A percentile compares a stretch with the other conserved stretches of the same genome.
Conservation (phyloP, 2,797 vertebrate genomes). For the Cottoperca gobio region DNA sequence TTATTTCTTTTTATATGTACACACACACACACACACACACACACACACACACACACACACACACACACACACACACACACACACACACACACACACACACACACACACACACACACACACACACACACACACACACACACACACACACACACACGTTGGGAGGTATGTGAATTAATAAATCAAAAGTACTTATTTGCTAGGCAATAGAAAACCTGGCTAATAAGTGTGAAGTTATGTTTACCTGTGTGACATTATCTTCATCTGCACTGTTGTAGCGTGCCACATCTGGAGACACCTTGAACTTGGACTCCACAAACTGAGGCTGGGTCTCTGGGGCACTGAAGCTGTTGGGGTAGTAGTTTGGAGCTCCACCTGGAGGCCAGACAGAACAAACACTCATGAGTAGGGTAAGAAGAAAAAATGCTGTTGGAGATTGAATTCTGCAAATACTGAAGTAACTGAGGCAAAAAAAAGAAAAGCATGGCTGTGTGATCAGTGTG, state of each 20-base stretch:
- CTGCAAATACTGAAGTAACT: not conserved
- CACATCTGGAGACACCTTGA: conserved; percentile 82
- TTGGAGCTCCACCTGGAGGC: conserved; percentile 92
- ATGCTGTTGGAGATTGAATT: not conserved
- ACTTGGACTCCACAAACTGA: conserved; percentile 74
- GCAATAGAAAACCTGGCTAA: not conserved
- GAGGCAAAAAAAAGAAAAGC: not conserved
- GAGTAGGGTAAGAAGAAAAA: not conserved
- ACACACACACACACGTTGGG: too few species aligned
- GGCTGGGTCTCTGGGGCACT: conserved; percentile 87
- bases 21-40: too few species aligned
- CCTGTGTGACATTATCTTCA: conserved; percentile 94
- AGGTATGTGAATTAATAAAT: not conserved
- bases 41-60: too few species aligned
- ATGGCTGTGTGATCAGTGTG: not conserved
- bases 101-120: too few species aligned
- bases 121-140: too few species aligned
- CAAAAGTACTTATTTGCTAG: not conserved
- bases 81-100: too few species aligned
- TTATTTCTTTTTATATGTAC: too few species aligned
- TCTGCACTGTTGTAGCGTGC: conserved; percentile 88
- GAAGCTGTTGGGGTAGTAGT: conserved; percentile 98
- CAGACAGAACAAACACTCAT: conserved; percentile 3
- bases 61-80: too few species aligned
- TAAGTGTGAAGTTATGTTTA: conserved; percentile 48